Evolutionary conservation across 2,888 invertebrate genomes (phyloP).

Genomic region (Tetranychus truncatus): DNA sequence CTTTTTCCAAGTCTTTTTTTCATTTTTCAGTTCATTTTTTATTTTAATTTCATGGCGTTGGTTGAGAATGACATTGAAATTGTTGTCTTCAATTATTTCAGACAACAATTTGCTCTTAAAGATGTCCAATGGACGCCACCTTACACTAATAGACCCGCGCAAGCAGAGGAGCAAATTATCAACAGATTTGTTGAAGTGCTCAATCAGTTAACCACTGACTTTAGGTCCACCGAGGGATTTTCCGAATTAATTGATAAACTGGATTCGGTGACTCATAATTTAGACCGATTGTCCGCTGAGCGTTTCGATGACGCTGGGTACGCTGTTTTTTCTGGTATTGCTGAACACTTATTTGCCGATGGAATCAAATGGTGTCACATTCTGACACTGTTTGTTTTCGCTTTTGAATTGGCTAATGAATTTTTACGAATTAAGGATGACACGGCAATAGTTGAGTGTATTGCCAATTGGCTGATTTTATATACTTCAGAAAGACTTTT

Average conservation of each 20-base stretch:
- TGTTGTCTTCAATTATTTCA: conserved; percentile 1
- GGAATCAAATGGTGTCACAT: conserved; percentile 10
- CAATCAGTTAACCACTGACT: neutral
- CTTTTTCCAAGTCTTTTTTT: too few species aligned
- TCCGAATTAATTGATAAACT: neutral
- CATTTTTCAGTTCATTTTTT: too few species aligned
- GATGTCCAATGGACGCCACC: conserved; percentile 3
- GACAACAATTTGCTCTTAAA: neutral
- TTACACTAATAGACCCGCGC: neutral
- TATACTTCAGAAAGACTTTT: neutral
- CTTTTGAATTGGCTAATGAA: neutral
- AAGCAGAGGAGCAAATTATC: neutral
- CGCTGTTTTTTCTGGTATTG: neutral
- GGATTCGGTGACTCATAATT: neutral
- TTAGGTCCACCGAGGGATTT: neutral
- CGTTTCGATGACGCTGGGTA: neutral
- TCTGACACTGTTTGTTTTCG: neutral
- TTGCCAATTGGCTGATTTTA: conserved; percentile 1
- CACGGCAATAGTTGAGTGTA: neutral
- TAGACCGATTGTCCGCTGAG: neutral
- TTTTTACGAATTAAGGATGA: neutral
- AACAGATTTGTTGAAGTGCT: neutral
- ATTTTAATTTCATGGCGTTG: too few species aligned
- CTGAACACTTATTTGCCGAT: neutral
- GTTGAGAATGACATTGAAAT: neutral